Conservation (phyloP, 1,140 invertebrate genomes). For the Cephus cinctus region DNA sequence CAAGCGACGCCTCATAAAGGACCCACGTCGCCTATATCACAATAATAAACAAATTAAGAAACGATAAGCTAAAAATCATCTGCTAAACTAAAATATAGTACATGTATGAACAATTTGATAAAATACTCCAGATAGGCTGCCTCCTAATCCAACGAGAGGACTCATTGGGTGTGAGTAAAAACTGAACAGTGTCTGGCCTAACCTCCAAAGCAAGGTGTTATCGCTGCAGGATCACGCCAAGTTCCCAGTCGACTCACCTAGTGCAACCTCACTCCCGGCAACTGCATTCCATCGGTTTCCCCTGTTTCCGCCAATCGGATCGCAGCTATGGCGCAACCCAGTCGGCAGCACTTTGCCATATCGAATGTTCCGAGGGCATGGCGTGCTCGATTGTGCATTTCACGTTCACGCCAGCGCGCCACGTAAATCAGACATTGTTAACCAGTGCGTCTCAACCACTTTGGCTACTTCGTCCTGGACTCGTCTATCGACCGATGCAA, state of each 20-base stretch:
- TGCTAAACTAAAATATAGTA: no score
- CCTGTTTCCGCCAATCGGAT: conserved; percentile 27
- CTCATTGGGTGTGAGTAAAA: conserved; percentile 21
- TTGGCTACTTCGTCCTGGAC: no score
- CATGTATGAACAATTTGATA: no score
- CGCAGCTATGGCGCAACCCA: neutral
- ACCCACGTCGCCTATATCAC: no score
- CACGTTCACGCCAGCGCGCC: conserved; percentile 1
- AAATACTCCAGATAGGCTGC: no score
- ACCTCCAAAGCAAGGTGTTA: conserved; percentile 24
- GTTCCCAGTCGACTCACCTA: conserved; percentile 22
- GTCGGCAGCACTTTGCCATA: neutral
- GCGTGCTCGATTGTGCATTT: conserved; percentile 1
- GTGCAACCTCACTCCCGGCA: conserved; percentile 29
- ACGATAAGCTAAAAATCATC: no score
- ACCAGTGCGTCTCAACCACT: conserved; percentile 5
- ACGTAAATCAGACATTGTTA: conserved; percentile 18
- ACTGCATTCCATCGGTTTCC: conserved; percentile 43
- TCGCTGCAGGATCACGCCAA: conserved; percentile 32
- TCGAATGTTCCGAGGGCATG: neutral
- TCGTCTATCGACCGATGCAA: no score
- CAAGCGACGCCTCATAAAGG: no score
- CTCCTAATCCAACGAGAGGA: no score
- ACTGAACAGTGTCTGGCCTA: conserved; percentile 8
- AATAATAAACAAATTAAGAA: no score